Base-by-base conservation (phyloP, 1,140 invertebrate species). In the Platorchestia sp. region DNA sequence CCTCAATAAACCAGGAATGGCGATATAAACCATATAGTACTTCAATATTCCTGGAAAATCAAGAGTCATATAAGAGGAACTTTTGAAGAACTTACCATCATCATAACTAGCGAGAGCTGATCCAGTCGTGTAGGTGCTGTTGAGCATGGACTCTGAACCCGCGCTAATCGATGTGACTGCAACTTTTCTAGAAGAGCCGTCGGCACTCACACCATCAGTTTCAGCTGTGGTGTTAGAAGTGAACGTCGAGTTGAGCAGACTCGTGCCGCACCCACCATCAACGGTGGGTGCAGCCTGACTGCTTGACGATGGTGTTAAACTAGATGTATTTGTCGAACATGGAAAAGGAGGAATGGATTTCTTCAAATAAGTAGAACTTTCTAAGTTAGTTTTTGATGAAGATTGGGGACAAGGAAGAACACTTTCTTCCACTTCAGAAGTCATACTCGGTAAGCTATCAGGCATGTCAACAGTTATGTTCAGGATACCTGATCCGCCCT, bases 81-180 rank as follows among this genome's bases (percentile, higher is more conserved):
- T 75, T 75, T 27, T 14, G 27, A 75, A 75, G 59, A 75, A 36
- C 27, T 75, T 36, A 75, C 87, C 87, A 16, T 41, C 86, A 89
- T 89, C 91, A 93, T 44, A 93, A 93, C 43, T 36, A 47, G 45
- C 6, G 19, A 0, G 43, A 7, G 43, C 91, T n/a, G 45, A 45
- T 5, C 43, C 36, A 7, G 91, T 93, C 0, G 91, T 93, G 91
- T 19, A 93, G 91, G 91, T 93, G 91, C 91, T 93, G 91, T 93
- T 93, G 36, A 93, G 45, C 40, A 45, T 7, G 36, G 45, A 45
- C 45, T 93, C 45, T 40, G 91, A 1, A 45, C 44, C 1, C 44
- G 7, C 27, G 43, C 91, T 45, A 16, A 6, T 40, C 47, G 43
- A 44, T 5, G 91, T 1, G 42, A 90, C 7, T 42, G 41, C 42